These are phyloP conservation scores for Conus betulinus DNA, from an alignment of 1,140 invertebrate species.

Conservation along the genomic window DNA sequence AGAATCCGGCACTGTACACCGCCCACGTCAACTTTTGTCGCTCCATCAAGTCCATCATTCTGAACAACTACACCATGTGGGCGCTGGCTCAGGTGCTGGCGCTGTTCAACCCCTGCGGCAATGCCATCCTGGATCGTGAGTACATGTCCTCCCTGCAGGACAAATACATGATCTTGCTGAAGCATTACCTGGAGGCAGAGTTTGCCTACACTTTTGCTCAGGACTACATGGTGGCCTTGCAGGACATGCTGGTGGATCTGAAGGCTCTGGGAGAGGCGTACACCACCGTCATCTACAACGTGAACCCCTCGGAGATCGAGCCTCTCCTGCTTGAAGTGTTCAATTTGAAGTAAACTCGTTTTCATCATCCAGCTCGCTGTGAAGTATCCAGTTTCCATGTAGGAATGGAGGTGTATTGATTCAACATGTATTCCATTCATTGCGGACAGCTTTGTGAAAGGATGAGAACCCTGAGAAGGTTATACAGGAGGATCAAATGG, in stretches of 20 bases:
- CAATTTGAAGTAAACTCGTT: slow-evolving; percentile 71
- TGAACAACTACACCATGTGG: slow-evolving; percentile 80
- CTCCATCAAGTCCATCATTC: slow-evolving; percentile 65
- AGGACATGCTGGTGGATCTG: slow-evolving; percentile 90
- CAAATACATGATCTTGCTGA: slow-evolving; percentile 91
- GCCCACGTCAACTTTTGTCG: slow-evolving; percentile 68
- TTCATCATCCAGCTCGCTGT: neutral
- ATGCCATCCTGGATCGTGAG: slow-evolving; percentile 87
- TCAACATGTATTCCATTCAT: too few relatives aligned
- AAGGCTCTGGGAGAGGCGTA: slow-evolving; percentile 90
- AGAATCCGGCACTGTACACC: slow-evolving; percentile 66
- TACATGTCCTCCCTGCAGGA: slow-evolving; percentile 83
- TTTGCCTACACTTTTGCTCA: slow-evolving; percentile 77
- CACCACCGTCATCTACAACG: slow-evolving; percentile 90
- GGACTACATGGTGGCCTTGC: slow-evolving; percentile 80
- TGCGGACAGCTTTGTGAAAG: too few relatives aligned
- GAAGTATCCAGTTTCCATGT: too few relatives aligned
- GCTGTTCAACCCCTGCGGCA: slow-evolving; percentile 89
- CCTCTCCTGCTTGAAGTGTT: slow-evolving; percentile 86
- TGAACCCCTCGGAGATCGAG: slow-evolving; percentile 91
- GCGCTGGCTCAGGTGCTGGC: slow-evolving; percentile 91
- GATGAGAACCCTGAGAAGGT: too few relatives aligned
- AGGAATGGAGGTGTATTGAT: too few relatives aligned
- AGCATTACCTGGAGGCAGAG: slow-evolving; percentile 90
- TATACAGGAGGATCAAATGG: too few relatives aligned